Evolutionary conservation across 2,888 invertebrate species (phyloP).

Genomic region (Xanthia icteritia): DNA sequence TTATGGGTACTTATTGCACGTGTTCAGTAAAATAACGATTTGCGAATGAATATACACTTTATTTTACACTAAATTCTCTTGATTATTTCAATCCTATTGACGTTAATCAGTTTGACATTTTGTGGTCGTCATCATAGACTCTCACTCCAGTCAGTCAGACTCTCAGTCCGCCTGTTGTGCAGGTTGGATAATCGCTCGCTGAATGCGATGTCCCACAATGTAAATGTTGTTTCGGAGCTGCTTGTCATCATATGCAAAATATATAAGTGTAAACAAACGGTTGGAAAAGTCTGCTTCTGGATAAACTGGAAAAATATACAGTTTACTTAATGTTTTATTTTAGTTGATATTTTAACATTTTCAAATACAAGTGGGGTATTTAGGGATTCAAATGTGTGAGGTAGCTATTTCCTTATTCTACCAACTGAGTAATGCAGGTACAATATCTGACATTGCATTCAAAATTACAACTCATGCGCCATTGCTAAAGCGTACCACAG

Average conservation of each 20-base stretch:
- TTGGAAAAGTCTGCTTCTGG: not conserved
- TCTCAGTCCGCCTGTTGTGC: too few relatives aligned
- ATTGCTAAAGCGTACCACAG: constrained; percentile 19
- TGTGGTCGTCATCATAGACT: too few relatives aligned
- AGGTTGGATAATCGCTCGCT: too few relatives aligned
- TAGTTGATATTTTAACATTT: not conserved
- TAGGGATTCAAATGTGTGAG: too few relatives aligned
- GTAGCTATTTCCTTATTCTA: not conserved
- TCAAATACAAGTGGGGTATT: not conserved
- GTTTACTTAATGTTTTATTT: not conserved
- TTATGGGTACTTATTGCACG: too few relatives aligned
- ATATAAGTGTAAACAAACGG: not conserved
- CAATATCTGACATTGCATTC: constrained; percentile 11
- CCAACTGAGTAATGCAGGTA: not conserved
- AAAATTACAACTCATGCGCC: constrained; percentile 18
- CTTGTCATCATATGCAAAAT: constrained; percentile 23
- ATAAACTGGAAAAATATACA: not conserved
- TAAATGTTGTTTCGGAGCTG: constrained; percentile 21
- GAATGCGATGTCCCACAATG: too few relatives aligned
- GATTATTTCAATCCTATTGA: too few relatives aligned
- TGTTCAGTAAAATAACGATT: too few relatives aligned
- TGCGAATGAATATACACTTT: too few relatives aligned
- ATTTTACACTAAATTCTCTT: too few relatives aligned
- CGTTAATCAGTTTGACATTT: too few relatives aligned
- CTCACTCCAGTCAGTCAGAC: too few relatives aligned